Base-by-base conservation (phyloP, 2,113 vertebrate species). In the Phodopus roborovskii region DNA sequence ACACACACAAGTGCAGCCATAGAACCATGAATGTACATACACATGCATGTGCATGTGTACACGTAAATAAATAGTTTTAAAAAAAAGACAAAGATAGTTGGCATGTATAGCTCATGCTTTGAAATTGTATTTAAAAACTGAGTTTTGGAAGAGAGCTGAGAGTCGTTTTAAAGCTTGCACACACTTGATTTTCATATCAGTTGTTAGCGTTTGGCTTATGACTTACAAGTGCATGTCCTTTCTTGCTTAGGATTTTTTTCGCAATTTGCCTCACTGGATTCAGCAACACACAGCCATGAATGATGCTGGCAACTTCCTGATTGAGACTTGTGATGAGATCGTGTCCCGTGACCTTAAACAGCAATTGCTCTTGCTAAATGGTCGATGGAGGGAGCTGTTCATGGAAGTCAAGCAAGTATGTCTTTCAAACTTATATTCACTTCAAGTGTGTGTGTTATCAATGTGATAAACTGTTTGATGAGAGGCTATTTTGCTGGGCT, bases 221-320 rank as follows among this genome's bases (percentile, higher is more conserved):
- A 33, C 45, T 96, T 86, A 78, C 4, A 20, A 9, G 39, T 0
- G 15, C 58, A 0, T 20, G 0, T 82, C 95, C 30, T 84, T 85
- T 88, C 19, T 81, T 50, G 4, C 75, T 90, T 71, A 99, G 99
- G 98, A 99, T 82, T 99, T 99, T 94, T 99, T 99, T 75, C 96
- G 98, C 7, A 98, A 98, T 75, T 98, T 99, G 90, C 97, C 98
- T 96, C 98, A 98, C 58, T 98, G 99, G 99, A 99, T 99, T 90
- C 99, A 99, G 96, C 99, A 99, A 96, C 99, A 99, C 96, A 99
- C 99, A 94, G 98, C 99, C 96, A 99, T 99, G 99, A 99, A 99
- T 5, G 99, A 99, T 74, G 99, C 99, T 7, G 99, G 99, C 60
- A 99, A 99, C 98, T 99, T 99, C 96, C 99, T 99, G 4, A 99